Evolutionary conservation across 2,888 invertebrate species (phyloP).

Genomic region (Calameuta pallipes): DNA sequence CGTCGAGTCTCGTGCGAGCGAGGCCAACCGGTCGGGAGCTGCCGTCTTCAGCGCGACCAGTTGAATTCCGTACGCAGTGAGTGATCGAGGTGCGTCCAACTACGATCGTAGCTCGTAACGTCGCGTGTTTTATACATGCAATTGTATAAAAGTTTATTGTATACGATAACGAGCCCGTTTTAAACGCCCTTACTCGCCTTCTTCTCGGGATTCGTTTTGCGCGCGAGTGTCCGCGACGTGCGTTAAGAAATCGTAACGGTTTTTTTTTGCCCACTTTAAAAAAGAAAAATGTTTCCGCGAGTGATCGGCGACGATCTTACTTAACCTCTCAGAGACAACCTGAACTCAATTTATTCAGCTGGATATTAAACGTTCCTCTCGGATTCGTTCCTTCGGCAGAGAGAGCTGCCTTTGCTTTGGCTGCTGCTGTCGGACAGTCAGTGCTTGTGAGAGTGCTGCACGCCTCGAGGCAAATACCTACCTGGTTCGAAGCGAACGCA

Average conservation of each 20-base stretch:
- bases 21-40: slow-evolving; percentile 61
- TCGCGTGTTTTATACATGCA: not conserved
- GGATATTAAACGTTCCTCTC: too few species aligned
- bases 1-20: slow-evolving; percentile 49
- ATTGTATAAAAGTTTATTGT: too few species aligned
- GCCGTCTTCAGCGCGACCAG: slow-evolving; percentile 51
- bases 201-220: too few species aligned
- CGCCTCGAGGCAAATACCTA: slow-evolving; percentile 51
- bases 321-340: too few species aligned
- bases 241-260: too few species aligned
- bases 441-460: slow-evolving; percentile 36
- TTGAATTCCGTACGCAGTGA: slow-evolving; percentile 54
- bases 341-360: too few species aligned
- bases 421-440: slow-evolving; percentile 21
- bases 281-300: too few species aligned
- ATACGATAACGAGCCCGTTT: too few species aligned
- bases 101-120: not conserved
- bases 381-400: not conserved
- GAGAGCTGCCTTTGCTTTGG: slow-evolving; percentile 18
- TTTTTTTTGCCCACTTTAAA: too few species aligned
- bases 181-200: too few species aligned
- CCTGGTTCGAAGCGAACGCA: slow-evolving; percentile 1
- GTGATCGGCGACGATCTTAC: too few species aligned
- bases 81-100: slow-evolving; percentile 36
- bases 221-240: too few species aligned